Percentiles rank a stretch among this genome's conserved stretches.
Conservation (phyloP, 2,797 vertebrate genomes). For the Xenentodon cancila region DNA sequence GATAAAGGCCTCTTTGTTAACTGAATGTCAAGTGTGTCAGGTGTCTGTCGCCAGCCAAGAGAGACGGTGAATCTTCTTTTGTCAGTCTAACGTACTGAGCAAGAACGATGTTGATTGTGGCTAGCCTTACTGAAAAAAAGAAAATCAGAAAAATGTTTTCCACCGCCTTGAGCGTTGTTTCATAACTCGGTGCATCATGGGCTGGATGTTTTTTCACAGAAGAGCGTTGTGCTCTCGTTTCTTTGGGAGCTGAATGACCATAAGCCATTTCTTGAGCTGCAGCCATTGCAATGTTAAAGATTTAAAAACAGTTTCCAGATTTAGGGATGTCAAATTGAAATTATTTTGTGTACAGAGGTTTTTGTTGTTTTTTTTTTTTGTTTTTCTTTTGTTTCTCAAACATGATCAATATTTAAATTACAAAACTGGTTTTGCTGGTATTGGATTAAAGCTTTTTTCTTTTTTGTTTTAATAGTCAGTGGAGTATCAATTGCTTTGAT, state of each 20-base stretch:
- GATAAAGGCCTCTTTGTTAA: conserved; percentile 50
- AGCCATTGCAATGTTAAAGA: conserved; percentile 45
- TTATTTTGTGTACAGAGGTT: conserved; percentile 23
- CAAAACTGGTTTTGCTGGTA: conserved; percentile 4
- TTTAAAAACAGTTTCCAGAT: conserved; percentile 12
- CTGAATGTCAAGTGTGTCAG: conserved; percentile 66
- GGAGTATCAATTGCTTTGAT: conserved; percentile 1
- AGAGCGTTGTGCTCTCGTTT: conserved; percentile 27
- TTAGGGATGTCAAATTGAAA: conserved; percentile 33
- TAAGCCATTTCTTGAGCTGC: conserved; percentile 51
- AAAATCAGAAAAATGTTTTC: conserved; percentile 23
- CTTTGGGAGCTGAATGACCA: conserved; percentile 26
- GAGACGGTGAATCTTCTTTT: conserved; percentile 41
- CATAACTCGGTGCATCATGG: conserved; percentile 35
- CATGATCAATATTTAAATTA: conserved; percentile 4
- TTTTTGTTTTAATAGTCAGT: neutral
- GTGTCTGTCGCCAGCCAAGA: conserved; percentile 47
- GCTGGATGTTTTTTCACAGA: conserved; percentile 30
- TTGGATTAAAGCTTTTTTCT: conserved; percentile 8
- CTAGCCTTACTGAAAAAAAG: conserved; percentile 39
- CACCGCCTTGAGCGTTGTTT: conserved; percentile 35
- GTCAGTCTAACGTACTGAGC: conserved; percentile 37
- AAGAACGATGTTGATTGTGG: conserved; percentile 21
- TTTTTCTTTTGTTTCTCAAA: conserved; percentile 8
- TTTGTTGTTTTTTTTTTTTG: too few species aligned